Conservation (phyloP, 2,888 invertebrate genomes). For the Melanotus villosus region DNA sequence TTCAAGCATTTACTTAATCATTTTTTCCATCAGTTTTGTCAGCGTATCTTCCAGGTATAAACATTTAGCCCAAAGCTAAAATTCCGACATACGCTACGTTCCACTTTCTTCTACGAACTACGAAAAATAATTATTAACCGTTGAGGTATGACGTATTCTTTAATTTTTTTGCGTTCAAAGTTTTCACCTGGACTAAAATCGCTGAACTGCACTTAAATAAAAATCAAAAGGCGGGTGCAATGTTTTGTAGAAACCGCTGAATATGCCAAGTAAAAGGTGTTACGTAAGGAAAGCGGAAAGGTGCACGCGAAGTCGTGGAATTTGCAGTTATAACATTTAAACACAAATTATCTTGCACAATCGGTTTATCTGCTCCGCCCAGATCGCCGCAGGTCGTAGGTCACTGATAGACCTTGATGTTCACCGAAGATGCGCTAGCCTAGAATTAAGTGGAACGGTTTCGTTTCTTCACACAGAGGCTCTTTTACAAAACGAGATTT, state of each 20-base stretch:
- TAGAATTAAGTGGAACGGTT: conserved; percentile 32
- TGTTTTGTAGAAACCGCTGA: conserved; percentile 12
- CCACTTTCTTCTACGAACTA: background rate
- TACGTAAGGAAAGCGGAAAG: conserved; percentile 41
- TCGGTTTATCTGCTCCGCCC: conserved; percentile 40
- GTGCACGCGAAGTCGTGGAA: conserved; percentile 39
- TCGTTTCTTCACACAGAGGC: too few relatives aligned
- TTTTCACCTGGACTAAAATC: too few relatives aligned
- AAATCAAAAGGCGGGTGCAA: background rate
- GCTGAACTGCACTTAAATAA: background rate
- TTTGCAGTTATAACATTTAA: conserved; percentile 47
- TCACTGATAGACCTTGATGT: conserved; percentile 31
- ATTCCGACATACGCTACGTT: too few relatives aligned
- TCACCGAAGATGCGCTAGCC: conserved; percentile 24
- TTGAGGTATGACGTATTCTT: background rate
- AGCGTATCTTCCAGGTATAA: too few relatives aligned
- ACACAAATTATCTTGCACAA: conserved; percentile 45
- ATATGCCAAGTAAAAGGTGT: conserved; percentile 41
- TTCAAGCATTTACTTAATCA: too few relatives aligned
- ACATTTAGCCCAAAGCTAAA: too few relatives aligned
- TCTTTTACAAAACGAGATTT: background rate
- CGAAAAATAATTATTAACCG: background rate
- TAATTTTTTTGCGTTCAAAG: too few relatives aligned
- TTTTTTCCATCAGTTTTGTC: too few relatives aligned
- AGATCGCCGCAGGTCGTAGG: conserved; percentile 46